Conservation (phyloP, 1,140 invertebrate genomes). For the Diorhabda carinulata region DNA sequence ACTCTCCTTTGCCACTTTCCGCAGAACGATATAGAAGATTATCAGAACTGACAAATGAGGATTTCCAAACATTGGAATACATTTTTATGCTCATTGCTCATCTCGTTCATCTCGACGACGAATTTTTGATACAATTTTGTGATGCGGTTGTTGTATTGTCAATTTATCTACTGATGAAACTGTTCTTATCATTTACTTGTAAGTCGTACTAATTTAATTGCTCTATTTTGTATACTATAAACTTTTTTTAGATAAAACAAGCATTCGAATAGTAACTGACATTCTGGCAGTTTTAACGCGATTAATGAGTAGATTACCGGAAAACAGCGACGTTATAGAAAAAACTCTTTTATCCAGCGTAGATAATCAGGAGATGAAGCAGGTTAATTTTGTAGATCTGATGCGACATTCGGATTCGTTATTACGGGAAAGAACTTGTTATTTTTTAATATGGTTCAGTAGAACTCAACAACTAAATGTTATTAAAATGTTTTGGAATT, state of each 20-base stretch:
- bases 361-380: slow-evolving; percentile 24
- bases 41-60: slow-evolving; percentile 54
- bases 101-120: slow-evolving; percentile 64
- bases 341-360: slow-evolving; percentile 59
- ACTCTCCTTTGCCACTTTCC: slow-evolving; percentile 10
- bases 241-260: slow-evolving; percentile 54
- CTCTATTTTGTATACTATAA: too few relatives aligned
- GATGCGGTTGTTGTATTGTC: slow-evolving; percentile 68
- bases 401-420: slow-evolving; percentile 59
- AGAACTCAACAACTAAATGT: slow-evolving; percentile 56
- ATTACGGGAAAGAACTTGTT: slow-evolving; percentile 62
- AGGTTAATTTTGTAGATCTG: slow-evolving; percentile 56
- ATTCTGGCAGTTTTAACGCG: slow-evolving; percentile 69
- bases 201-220: slow-evolving; percentile 6
- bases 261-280: slow-evolving; percentile 59
- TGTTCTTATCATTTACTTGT: slow-evolving; percentile 49
- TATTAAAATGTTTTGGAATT: slow-evolving; percentile 62
- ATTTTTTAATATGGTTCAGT: slow-evolving; percentile 61
- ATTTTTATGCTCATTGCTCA: slow-evolving; percentile 67
- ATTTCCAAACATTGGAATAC: slow-evolving; percentile 62
- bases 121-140: slow-evolving; percentile 73
- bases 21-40: slow-evolving; percentile 43
- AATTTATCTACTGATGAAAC: slow-evolving; percentile 53
- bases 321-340: slow-evolving; percentile 70
- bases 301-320: slow-evolving; percentile 67